A percentile compares a stretch with the other conserved stretches of the same genome.
These are phyloP conservation scores for Caiman crocodilus DNA, from an alignment of 2,797 vertebrate species.

Conservation along the genomic window DNA sequence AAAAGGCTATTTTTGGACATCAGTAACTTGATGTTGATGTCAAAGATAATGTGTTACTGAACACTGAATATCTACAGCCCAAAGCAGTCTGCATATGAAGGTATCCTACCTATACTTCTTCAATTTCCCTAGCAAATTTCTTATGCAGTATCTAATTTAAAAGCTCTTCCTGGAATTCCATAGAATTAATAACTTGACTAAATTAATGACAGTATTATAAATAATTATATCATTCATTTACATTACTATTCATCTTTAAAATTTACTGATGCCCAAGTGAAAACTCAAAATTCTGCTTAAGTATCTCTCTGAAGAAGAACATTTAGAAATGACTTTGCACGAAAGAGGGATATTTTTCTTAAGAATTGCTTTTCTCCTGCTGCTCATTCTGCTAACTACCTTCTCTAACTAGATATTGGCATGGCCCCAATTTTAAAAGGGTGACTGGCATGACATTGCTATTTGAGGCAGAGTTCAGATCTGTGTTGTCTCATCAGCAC, in stretches of 20 bases:
- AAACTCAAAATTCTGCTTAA: background rate
- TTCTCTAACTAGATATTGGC: background rate
- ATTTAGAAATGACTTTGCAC: too few relatives aligned
- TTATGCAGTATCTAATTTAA: background rate
- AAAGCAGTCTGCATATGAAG: background rate
- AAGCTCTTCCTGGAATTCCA: background rate
- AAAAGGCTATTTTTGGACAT: background rate
- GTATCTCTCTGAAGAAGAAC: background rate
- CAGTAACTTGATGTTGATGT: background rate
- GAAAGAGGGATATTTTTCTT: background rate
- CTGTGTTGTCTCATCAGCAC: background rate
- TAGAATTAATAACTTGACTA: background rate
- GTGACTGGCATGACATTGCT: background rate
- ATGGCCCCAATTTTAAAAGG: background rate
- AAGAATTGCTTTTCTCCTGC: background rate
- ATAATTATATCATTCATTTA: background rate
- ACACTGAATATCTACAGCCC: background rate
- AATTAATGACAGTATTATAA: background rate
- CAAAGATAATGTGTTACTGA: slow-evolving; percentile 17
- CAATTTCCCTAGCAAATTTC: background rate
- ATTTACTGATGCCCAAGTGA: background rate
- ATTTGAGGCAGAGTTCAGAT: background rate
- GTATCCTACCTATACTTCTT: background rate
- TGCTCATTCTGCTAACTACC: background rate
- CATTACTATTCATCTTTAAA: background rate